phyloP scores from a whole-genome alignment of 2,113 vertebrate species.

The Carollia perspicillata region DNA sequence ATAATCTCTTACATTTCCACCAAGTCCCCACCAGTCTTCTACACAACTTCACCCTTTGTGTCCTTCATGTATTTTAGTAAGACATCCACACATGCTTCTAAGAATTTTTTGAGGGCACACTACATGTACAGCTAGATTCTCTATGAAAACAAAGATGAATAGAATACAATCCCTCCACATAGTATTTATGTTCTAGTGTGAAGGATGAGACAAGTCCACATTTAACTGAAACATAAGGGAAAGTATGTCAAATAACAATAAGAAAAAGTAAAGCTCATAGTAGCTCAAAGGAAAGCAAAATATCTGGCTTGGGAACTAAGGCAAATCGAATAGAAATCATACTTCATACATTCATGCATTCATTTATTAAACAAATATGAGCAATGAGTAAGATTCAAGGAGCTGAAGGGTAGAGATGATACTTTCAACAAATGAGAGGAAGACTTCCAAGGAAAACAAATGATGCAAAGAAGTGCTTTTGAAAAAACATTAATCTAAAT shows the following conservation, averaged over 20 bases:
- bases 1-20: not conserved
- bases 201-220: not conserved
- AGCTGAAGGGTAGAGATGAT: not conserved
- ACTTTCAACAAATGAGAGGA: not conserved
- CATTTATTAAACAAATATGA: not conserved
- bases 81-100: not conserved
- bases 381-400: not conserved
- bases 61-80: not conserved
- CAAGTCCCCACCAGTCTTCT: not conserved
- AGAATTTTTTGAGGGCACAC: not conserved
- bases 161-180: not conserved
- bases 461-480: not conserved
- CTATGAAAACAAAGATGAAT: not conserved
- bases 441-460: not conserved
- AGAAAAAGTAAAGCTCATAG: not conserved
- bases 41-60: not conserved
- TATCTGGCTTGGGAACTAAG: not conserved
- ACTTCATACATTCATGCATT: not conserved
- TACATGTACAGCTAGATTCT: not conserved
- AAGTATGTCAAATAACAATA: not conserved
- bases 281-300: not conserved
- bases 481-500: not conserved
- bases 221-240: not conserved
- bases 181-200: not conserved
- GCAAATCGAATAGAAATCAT: not conserved